Evolutionary conservation across 2,888 invertebrate genomes (phyloP), one percentile per base, ranked within the genome.

Genomic region (Dicyrtomina minuta): DNA sequence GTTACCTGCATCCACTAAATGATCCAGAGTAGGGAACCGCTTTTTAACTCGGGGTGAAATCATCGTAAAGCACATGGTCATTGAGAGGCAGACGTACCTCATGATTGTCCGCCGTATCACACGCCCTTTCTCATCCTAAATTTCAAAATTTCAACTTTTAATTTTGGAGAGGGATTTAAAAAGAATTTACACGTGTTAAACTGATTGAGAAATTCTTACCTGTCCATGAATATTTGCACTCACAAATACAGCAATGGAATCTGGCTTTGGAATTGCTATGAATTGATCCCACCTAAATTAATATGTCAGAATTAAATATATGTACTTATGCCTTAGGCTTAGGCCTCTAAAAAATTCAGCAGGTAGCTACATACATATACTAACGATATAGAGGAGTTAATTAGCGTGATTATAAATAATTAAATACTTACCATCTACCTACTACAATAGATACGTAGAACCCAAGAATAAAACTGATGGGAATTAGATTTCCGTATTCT

Each of bases 381-480:
- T n/a, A n/a, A n/a, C n/a, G n/a, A n/a, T n/a, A n/a, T n/a, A n/a
- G n/a, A n/a, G n/a, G n/a, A n/a, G n/a, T n/a, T n/a, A n/a, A n/a
- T n/a, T n/a, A n/a, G n/a, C n/a, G n/a, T n/a, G n/a, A n/a, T n/a
- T n/a, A n/a, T n/a, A n/a, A n/a, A n/a, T n/a, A n/a, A n/a, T n/a
- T n/a, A n/a, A n/a, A n/a, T n/a, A 56, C 68, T 68, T 44, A 68
- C 95, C 95, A 96, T 79, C 96, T 86, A 70, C 90, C 90, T 89
- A 95, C 93, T 61, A 96, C 93, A 76, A 95, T 89, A 8, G 91
- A 89, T 65, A 96, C 94, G 83, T 95, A 96, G 84, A 96, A 96
- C 78, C 96, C 95, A 78, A 96, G 86, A 71, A 96, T 93, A 82
- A 96, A 96, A 5, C 95, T 93, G 75, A 96, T 82, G 15, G 96